Percentiles rank a stretch among this genome's conserved stretches.
Conservation (phyloP, 2,113 vertebrate species). For the Otus sunia region DNA sequence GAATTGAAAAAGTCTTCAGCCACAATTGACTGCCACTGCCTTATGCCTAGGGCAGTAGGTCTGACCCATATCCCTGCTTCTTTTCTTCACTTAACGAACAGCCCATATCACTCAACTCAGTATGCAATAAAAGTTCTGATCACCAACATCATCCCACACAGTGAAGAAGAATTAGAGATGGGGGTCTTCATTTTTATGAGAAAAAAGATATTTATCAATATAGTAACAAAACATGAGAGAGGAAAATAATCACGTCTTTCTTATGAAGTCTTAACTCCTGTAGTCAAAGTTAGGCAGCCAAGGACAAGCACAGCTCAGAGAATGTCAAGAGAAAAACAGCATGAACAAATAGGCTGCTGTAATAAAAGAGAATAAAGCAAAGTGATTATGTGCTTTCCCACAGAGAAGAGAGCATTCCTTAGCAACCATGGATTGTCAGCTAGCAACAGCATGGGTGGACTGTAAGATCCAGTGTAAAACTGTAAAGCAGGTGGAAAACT, state of each 20-base stretch:
- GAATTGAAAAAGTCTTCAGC: neutral
- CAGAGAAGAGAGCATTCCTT: neutral
- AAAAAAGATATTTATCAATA: neutral
- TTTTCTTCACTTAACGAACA: neutral
- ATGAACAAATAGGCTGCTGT: neutral
- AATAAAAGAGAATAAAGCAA: slow-evolving; percentile 35
- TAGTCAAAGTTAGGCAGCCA: neutral
- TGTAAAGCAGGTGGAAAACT: neutral
- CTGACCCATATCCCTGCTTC: neutral
- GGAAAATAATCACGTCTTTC: neutral
- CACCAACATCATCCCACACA: neutral
- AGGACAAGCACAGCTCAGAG: neutral
- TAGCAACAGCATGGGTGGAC: neutral
- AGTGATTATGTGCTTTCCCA: neutral
- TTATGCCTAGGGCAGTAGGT: neutral
- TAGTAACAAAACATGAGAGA: neutral
- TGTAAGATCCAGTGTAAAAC: neutral
- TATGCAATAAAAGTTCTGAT: neutral
- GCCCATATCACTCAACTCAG: neutral
- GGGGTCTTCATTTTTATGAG: neutral
- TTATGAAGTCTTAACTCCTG: neutral
- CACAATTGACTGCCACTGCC: neutral
- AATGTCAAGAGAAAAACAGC: neutral
- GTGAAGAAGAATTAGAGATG: neutral
- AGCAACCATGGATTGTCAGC: neutral